Evolutionary conservation across 1,140 invertebrate species (phyloP), one percentile per base, ranked within the genome.

Genomic region (Trinorchestia longiramus): DNA sequence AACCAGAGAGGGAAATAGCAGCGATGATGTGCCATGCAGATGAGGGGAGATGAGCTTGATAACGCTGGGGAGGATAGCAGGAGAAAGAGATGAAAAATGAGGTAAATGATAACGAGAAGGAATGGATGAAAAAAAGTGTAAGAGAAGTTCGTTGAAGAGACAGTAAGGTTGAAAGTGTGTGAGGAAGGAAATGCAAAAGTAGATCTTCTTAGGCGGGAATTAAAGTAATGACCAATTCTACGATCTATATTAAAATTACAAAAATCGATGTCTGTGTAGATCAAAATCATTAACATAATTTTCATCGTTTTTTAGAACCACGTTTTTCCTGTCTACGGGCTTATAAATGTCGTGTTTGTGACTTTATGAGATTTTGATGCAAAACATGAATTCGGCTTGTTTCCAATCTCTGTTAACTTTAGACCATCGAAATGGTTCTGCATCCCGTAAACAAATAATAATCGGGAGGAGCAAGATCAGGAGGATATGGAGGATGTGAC

Each of bases 21-120:
- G 91, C 47, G 62, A 95, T 40, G 96, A 44, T 43, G 6, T 44
- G 41, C 45, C n/a, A 95, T 87, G 96, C 62, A 95, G 87, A 95
- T 44, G 96, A 95, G 96, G 77, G 95, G 91, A 95, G 95, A 95
- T 92, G 96, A 87, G 41, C 41, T 43, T n/a, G 62, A 57, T 47
- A 53, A 95, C 53, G 47, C 17, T n/a, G 43, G 87, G 47, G 91
- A 41, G 44, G 41, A 44, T n/a, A 15, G 95, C 43, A 44, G 40
- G 87, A 96, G 44, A 41, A 36, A 23, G 62, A 77, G 62, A 36
- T 77, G 36, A 19, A 53, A 36, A 19, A 1, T 77, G 62, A 77
- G 15, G 62, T 36, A 1, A 15, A 77, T 53, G 8, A 53, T 3
- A 36, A 28, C 62, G 28, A 77, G 62, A 77, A 77, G 28, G 62